These are phyloP conservation scores for Mellivora capensis DNA, from an alignment of 2,113 vertebrate genomes.

Conservation along the genomic window DNA sequence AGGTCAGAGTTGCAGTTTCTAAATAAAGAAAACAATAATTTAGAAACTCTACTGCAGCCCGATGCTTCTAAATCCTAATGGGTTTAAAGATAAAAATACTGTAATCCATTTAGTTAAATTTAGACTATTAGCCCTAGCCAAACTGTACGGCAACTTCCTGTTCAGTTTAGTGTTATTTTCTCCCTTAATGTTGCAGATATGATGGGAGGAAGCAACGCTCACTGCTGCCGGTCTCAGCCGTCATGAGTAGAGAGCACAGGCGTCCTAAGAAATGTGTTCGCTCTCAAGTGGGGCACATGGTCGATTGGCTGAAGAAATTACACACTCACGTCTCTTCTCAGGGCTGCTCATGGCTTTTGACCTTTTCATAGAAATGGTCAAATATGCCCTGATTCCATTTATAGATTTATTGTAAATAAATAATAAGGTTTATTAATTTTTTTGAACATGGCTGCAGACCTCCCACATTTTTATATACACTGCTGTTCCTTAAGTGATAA, in stretches of 20 bases:
- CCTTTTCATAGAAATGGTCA: not conserved
- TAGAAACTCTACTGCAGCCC: not conserved
- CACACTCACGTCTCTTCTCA: not conserved
- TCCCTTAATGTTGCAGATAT: not conserved
- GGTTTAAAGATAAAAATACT: not conserved
- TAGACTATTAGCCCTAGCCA: not conserved
- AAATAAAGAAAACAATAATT: not conserved
- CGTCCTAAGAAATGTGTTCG: rapidly evolving
- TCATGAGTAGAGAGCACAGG: not conserved
- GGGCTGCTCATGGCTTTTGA: not conserved
- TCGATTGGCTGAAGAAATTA: not conserved
- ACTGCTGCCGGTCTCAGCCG: not conserved
- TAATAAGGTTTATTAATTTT: not conserved
- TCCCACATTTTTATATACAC: not conserved
- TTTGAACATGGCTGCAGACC: not conserved
- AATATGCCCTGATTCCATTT: not conserved
- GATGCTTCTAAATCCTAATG: not conserved
- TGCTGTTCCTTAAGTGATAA: not conserved
- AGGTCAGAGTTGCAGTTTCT: not conserved
- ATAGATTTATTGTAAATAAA: not conserved
- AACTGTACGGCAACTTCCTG: not conserved
- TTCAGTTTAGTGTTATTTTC: not conserved
- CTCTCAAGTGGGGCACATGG: rapidly evolving
- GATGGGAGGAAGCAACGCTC: not conserved
- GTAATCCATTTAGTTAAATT: not conserved